Conservation (phyloP, 2,797 vertebrate genomes). For the Tiaroga cobitis region DNA sequence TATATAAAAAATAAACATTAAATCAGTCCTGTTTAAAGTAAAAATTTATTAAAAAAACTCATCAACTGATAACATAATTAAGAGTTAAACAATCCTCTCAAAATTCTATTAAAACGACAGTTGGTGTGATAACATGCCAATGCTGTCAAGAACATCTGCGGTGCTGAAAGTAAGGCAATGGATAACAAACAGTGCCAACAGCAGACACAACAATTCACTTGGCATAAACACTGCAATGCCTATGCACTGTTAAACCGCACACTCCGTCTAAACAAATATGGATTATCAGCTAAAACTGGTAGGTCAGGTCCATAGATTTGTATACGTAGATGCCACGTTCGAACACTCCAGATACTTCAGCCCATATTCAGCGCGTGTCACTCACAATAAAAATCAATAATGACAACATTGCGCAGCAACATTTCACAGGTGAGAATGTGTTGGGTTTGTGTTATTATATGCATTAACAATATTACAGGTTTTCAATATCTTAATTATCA, state of each 20-base stretch:
- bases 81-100: background rate
- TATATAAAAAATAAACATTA: background rate
- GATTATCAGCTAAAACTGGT: background rate
- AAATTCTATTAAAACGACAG: background rate
- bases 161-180: background rate
- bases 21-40: background rate
- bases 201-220: background rate
- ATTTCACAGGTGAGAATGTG: no score
- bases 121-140: background rate
- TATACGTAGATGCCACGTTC: background rate
- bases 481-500: no score
- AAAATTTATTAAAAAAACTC: background rate
- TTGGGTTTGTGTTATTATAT: no score
- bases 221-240: background rate
- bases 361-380: no score
- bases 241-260: background rate
- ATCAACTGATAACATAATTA: background rate
- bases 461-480: no score
- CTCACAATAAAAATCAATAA: no score
- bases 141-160: slow-evolving; percentile 30
- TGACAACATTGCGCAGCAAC: no score
- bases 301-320: background rate
- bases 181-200: slow-evolving; percentile 14
- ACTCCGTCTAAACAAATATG: background rate
- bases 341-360: background rate